Conservation (phyloP, 2,797 vertebrate species). For the Chelon auratus region DNA sequence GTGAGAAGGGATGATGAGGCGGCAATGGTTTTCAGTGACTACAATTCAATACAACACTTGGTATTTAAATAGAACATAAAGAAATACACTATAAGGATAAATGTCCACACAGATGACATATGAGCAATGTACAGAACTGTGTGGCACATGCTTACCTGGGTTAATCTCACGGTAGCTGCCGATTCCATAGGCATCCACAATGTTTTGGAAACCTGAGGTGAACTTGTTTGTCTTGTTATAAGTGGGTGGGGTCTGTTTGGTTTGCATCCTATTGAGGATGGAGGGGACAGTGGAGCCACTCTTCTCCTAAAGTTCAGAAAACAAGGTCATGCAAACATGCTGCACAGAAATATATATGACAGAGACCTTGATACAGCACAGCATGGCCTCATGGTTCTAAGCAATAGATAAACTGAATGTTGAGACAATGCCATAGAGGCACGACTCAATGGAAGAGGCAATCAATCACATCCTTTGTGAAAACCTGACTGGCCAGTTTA, state of each 20-base stretch:
- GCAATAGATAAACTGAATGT: no score
- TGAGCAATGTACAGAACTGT: neutral
- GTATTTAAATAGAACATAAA: neutral
- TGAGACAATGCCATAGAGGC: neutral
- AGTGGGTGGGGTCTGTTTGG: slow-evolving; percentile 96
- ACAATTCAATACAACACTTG: slow-evolving; percentile 1
- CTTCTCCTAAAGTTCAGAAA: slow-evolving; percentile 87
- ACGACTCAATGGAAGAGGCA: no score
- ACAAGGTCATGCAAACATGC: neutral
- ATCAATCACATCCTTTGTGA: neutral
- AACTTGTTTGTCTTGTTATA: slow-evolving; percentile 99
- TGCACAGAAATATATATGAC: neutral
- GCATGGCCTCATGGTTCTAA: neutral
- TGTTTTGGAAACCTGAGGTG: slow-evolving; percentile 96
- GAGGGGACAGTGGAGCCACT: slow-evolving; percentile 98
- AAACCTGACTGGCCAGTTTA: neutral
- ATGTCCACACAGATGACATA: neutral
- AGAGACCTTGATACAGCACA: neutral
- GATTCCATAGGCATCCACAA: slow-evolving; percentile 98
- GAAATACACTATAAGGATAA: neutral
- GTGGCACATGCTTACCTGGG: slow-evolving; percentile 85
- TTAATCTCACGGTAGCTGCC: slow-evolving; percentile 97
- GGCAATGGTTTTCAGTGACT: slow-evolving; percentile 2
- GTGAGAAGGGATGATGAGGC: slow-evolving; percentile 34
- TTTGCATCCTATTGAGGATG: slow-evolving; percentile 98